Percentiles rank a stretch among this genome's conserved stretches.
Evolutionary conservation across 2,113 vertebrate species (phyloP).

Genomic region (Tetrax tetrax): DNA sequence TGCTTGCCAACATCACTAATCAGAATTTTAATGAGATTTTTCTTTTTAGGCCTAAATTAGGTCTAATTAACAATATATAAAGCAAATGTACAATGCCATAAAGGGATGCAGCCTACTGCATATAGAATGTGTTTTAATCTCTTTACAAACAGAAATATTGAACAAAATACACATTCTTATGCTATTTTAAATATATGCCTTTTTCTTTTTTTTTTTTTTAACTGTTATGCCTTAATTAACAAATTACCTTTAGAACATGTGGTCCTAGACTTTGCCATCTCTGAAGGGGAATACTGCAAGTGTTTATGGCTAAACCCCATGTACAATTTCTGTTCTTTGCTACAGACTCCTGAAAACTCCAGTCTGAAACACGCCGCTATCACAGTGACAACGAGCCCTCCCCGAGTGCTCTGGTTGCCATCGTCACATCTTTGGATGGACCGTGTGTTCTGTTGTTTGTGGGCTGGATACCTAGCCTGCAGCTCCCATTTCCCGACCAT

Average conservation of each 20-base stretch:
- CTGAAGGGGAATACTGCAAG: not conserved
- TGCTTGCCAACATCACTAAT: slow-evolving; percentile 67
- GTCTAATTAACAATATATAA: slow-evolving; percentile 72
- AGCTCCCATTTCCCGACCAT: not conserved
- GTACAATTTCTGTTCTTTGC: accelerated
- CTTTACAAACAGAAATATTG: slow-evolving; percentile 51
- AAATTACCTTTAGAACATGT: not conserved
- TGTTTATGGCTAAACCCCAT: not conserved
- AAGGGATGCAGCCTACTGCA: slow-evolving; percentile 4
- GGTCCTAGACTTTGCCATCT: not conserved
- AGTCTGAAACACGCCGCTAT: accelerated
- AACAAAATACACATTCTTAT: slow-evolving; percentile 41
- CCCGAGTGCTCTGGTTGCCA: not conserved
- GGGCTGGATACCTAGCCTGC: not conserved
- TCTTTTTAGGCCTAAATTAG: slow-evolving; percentile 69
- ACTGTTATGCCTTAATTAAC: not conserved
- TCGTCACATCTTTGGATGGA: not conserved
- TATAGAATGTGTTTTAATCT: not conserved
- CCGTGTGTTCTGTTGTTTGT: not conserved
- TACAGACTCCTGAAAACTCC: not conserved
- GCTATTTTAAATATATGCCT: not conserved
- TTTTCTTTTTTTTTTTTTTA: not conserved
- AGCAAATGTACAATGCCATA: slow-evolving; percentile 56
- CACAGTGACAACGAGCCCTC: not conserved
- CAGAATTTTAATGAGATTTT: slow-evolving; percentile 74